These are phyloP conservation scores for Dromiciops gliroides DNA, from an alignment of 2,113 vertebrate species.

Conservation along the genomic window DNA sequence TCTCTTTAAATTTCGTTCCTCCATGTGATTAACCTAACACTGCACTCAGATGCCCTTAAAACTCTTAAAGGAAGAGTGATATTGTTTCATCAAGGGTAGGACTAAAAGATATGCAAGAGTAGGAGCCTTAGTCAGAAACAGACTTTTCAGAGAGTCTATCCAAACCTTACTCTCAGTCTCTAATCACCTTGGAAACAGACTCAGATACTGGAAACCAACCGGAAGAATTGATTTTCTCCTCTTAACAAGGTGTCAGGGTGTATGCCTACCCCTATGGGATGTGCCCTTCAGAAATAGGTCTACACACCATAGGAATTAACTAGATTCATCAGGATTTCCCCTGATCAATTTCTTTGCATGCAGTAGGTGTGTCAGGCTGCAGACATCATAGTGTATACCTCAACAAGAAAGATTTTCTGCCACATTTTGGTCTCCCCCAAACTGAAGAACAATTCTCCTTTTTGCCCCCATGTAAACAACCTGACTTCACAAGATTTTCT, in stretches of 20 bases:
- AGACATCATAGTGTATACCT: not conserved
- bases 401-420: not conserved
- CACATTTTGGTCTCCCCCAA: not conserved
- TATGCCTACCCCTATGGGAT: not conserved
- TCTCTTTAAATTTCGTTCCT: not conserved
- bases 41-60: not conserved
- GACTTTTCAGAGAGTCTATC: not conserved
- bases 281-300: not conserved
- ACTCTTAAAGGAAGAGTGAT: not conserved
- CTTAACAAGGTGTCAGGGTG: not conserved
- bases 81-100: not conserved
- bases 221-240: not conserved
- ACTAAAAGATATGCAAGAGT: not conserved
- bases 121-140: not conserved
- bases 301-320: not conserved
- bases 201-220: not conserved
- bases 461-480: not conserved
- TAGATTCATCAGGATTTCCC: not conserved
- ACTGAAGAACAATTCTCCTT: not conserved
- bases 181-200: not conserved
- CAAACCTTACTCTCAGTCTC: not conserved
- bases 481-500: not conserved
- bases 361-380: not conserved
- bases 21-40: not conserved
- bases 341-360: not conserved